Conservation (phyloP, 2,888 invertebrate genomes). For the Thymelicus lineola region DNA sequence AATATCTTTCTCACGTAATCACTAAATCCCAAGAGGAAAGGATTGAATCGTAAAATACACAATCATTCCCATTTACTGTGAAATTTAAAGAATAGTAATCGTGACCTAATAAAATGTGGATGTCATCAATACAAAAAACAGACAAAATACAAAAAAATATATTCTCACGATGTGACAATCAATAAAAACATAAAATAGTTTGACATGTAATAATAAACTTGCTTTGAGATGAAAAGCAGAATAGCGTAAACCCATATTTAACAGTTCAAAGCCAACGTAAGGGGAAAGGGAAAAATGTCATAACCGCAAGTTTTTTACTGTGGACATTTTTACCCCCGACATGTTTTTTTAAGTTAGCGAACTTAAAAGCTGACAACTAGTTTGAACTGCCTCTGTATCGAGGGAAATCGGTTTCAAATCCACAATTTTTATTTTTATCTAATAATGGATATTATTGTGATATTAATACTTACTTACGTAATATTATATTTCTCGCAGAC, state of each 20-base stretch:
- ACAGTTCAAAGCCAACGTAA: conserved; percentile 61
- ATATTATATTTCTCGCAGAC: too few species aligned
- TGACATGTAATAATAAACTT: conserved; percentile 77
- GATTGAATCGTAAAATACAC: conserved; percentile 43
- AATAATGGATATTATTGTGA: too few species aligned
- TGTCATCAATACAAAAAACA: conserved; percentile 70
- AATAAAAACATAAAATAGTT: conserved; percentile 78
- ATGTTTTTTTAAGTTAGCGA: background rate
- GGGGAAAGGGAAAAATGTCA: conserved; percentile 55
- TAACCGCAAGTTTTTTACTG: conserved; percentile 65
- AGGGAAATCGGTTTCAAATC: too few species aligned
- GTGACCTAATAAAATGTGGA: conserved; percentile 59
- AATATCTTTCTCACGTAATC: conserved; percentile 8
- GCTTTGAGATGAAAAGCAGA: conserved; percentile 55
- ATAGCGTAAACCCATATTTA: conserved; percentile 53
- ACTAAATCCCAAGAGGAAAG: conserved; percentile 45
- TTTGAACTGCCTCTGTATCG: too few species aligned
- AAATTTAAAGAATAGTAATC: conserved; percentile 7
- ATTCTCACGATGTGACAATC: conserved; percentile 73
- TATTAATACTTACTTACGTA: too few species aligned
- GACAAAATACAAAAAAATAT: conserved; percentile 49
- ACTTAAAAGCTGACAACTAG: background rate
- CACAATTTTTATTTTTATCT: too few species aligned
- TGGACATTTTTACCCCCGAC: conserved; percentile 2
- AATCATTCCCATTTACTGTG: conserved; percentile 3